phyloP scores from a whole-genome alignment of 1,140 invertebrate species.

The Muscidifurax raptorellus region DNA sequence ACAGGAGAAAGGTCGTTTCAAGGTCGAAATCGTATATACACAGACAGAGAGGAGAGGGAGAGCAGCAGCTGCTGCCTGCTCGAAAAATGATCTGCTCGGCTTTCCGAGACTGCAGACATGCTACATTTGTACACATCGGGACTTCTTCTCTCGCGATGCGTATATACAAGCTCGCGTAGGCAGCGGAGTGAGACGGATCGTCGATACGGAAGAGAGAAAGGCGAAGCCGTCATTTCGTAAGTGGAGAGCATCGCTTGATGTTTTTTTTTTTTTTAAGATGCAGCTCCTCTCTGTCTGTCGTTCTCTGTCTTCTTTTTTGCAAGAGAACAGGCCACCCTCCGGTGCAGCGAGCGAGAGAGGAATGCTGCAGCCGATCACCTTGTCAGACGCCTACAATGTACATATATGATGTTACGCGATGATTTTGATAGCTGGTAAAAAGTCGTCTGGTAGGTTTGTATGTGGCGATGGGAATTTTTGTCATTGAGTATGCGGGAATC shows the following conservation, averaged over 20 bases:
- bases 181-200: slow-evolving; percentile 24
- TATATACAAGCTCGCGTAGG: neutral
- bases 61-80: neutral
- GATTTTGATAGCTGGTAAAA: neutral
- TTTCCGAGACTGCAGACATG: neutral
- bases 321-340: neutral
- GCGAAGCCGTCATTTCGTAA: slow-evolving; percentile 23
- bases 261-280: neutral
- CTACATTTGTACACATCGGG: neutral
- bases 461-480: neutral
- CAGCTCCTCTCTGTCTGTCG: too few species aligned
- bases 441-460: neutral
- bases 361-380: slow-evolving; percentile 17
- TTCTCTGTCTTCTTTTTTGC: neutral
- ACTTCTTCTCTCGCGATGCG: neutral
- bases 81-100: slow-evolving; percentile 9
- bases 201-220: slow-evolving; percentile 39
- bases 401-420: neutral
- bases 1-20: slow-evolving; percentile 50
- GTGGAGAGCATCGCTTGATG: neutral
- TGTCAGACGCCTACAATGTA: neutral
- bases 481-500: neutral
- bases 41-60: neutral
- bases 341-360: neutral
- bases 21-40: slow-evolving; percentile 45